A percentile compares a stretch with the other conserved stretches of the same genome.
Conservation (phyloP, 2,797 vertebrate genomes). For the Hoplostethus atlanticus region DNA sequence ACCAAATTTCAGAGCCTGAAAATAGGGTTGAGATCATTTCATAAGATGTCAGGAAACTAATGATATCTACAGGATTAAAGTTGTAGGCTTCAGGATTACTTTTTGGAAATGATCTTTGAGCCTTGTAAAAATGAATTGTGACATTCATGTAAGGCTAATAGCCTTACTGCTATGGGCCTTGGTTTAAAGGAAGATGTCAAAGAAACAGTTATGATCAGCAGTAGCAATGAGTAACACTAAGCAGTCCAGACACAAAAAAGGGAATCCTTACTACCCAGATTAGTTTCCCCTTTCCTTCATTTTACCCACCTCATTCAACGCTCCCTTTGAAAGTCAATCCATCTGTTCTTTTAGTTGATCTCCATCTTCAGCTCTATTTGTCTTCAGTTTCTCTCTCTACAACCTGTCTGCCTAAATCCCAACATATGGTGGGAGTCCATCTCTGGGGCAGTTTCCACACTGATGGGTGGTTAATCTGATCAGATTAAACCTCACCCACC, state of each 20-base stretch:
- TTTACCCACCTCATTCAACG: not conserved
- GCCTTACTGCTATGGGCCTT: not conserved
- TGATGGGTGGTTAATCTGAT: constrained; percentile 15
- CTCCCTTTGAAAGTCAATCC: constrained; percentile 53
- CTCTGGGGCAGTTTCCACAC: constrained; percentile 3
- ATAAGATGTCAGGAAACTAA: constrained; percentile 50
- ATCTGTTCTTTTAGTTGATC: constrained; percentile 45
- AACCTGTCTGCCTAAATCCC: constrained; percentile 11
- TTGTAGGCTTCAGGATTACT: constrained; percentile 52
- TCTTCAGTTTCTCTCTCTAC: constrained; percentile 2
- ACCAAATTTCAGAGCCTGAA: constrained; percentile 38
- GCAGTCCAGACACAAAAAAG: constrained; percentile 51
- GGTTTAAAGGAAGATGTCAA: not conserved
- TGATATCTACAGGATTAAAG: constrained; percentile 61
- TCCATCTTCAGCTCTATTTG: constrained; percentile 31
- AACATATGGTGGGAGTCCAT: not conserved
- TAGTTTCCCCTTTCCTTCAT: constrained; percentile 34
- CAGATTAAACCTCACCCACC: not conserved
- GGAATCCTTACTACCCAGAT: constrained; percentile 35
- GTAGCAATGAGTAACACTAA: not conserved
- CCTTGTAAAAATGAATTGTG: constrained; percentile 31
- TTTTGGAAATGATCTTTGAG: constrained; percentile 59
- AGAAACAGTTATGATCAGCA: not conserved
- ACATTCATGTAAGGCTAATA: constrained; percentile 6
- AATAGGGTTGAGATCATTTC: constrained; percentile 36